Evolutionary conservation across 2,888 invertebrate genomes (phyloP).

Genomic region (Acanthopleura granulata): DNA sequence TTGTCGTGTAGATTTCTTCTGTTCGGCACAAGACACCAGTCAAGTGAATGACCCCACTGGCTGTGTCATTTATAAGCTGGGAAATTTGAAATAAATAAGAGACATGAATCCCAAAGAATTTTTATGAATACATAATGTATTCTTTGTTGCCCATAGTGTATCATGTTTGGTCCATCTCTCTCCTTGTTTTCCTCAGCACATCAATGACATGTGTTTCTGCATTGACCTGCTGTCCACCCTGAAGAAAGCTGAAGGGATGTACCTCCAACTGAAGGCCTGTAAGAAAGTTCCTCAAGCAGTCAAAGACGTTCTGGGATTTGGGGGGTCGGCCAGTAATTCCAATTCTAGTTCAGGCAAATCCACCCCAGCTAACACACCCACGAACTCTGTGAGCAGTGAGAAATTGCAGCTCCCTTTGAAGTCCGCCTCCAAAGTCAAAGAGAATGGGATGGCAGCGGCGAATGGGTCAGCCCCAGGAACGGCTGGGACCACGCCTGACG

Average conservation of each 20-base stretch:
- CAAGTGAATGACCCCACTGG: no score
- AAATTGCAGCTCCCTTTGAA: constrained; percentile 39
- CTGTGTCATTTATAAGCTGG: no score
- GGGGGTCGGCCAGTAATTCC: constrained; percentile 28
- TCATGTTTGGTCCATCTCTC: neutral
- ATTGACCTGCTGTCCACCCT: constrained; percentile 87
- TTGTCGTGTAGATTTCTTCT: no score
- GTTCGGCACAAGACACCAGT: no score
- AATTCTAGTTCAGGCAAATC: constrained; percentile 40
- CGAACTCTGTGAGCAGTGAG: constrained; percentile 30
- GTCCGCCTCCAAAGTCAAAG: constrained; percentile 32
- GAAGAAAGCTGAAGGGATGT: constrained; percentile 92
- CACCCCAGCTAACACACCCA: constrained; percentile 39
- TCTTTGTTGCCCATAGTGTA: no score
- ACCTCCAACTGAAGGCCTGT: constrained; percentile 79
- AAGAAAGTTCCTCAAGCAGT: constrained; percentile 58
- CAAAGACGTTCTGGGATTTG: constrained; percentile 58
- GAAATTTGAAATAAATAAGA: no score
- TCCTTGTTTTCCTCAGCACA: constrained; percentile 77
- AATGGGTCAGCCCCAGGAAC: constrained; percentile 39
- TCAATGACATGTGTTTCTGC: constrained; percentile 92
- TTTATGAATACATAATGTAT: no score
- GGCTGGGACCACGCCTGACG: constrained; percentile 52
- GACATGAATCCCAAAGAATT: no score
- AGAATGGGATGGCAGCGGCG: constrained; percentile 30